Evolutionary conservation across 2,797 vertebrate species (phyloP), one percentile per base, ranked within the genome.

Genomic region (Echeneis naucrates): DNA sequence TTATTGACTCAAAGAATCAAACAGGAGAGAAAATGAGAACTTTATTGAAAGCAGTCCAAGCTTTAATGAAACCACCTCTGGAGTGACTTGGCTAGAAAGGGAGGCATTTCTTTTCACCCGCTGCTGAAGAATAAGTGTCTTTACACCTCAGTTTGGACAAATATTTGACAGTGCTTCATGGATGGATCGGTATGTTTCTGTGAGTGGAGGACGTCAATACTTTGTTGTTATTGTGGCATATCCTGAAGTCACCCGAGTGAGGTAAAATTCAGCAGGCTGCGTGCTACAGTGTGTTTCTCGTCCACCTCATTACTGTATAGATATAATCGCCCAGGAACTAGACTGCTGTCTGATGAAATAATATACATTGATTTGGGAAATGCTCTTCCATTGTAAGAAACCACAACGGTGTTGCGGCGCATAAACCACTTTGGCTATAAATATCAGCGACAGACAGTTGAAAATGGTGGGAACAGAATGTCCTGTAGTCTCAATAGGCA

Each of bases 401-500:
- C 6, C 16, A 62, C 11, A 16, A 48, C 4, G 68, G 5, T 44
- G 42, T 66, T 58, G 14, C 27, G 51, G 32, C 67, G 17, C 17
- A 72, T 16, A 55, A 69, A 75, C 19, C 35, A 52, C 32, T 55
- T 44, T 53, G 24, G 23, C 47, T 66, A 55, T 52, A 30, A 66
- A 72, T 53, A 54, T 44, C 37, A 62, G 51, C 35, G 60, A 57
- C 44, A 63, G 33, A 61, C 11, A 55, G 58, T 32, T 73, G 57
- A 52, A 66, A 72, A 62, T 47, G 53, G 44, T 76, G 27, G 52
- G 63, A 75, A 74, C 53, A 73, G 24, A 54, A 58, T 38, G 73
- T 86, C 65, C 76, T 85, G 58, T 76, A 56, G 84, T 73, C 63
- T 67, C 42, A 52, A 30, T 33, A 27, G 70, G 35, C 70, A 73